A percentile compares a stretch with the other conserved stretches of the same genome.
These are phyloP conservation scores for Takifugu bimaculatus DNA, from an alignment of 2,113 vertebrate species.

Conservation along the genomic window DNA sequence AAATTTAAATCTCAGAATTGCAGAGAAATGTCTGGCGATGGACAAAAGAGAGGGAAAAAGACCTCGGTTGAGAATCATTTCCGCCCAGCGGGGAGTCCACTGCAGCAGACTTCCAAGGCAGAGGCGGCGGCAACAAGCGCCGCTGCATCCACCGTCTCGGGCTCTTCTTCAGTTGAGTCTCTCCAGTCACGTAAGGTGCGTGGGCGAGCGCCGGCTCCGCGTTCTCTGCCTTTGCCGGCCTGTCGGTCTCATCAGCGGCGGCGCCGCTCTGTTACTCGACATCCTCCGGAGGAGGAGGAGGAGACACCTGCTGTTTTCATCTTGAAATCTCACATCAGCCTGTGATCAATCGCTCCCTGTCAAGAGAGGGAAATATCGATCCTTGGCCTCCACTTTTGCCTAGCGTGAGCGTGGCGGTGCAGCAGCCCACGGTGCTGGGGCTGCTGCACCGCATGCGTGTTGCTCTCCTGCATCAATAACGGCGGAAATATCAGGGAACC, in stretches of 20 bases:
- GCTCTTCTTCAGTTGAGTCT: slow-evolving; percentile 55
- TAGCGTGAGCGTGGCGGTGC: slow-evolving; percentile 27
- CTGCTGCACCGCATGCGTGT: slow-evolving; percentile 30
- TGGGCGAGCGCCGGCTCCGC: slow-evolving; percentile 58
- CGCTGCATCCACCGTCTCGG: slow-evolving; percentile 46
- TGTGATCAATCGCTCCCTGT: slow-evolving; percentile 68
- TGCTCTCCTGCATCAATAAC: slow-evolving; percentile 26
- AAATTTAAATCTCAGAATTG: slow-evolving; percentile 23
- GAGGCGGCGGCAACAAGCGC: slow-evolving; percentile 29
- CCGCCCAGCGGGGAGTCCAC: slow-evolving; percentile 39
- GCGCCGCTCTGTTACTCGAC: slow-evolving; percentile 60
- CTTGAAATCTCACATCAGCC: slow-evolving; percentile 58
- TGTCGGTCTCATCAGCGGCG: slow-evolving; percentile 62
- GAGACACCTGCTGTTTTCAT: slow-evolving; percentile 68
- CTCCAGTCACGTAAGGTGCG: slow-evolving; percentile 61
- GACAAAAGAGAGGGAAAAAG: not conserved
- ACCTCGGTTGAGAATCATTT: slow-evolving; percentile 43
- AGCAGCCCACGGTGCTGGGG: slow-evolving; percentile 19
- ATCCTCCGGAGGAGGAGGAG: slow-evolving; percentile 59
- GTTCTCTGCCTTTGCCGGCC: slow-evolving; percentile 61
- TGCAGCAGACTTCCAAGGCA: slow-evolving; percentile 45
- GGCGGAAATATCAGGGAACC: slow-evolving; percentile 6
- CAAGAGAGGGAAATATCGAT: slow-evolving; percentile 63
- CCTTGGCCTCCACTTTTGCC: slow-evolving; percentile 30
- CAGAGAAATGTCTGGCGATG: slow-evolving; percentile 5